These are phyloP conservation scores for Sitodiplosis mosellana DNA, from an alignment of 1,140 invertebrate genomes.

Conservation along the genomic window DNA sequence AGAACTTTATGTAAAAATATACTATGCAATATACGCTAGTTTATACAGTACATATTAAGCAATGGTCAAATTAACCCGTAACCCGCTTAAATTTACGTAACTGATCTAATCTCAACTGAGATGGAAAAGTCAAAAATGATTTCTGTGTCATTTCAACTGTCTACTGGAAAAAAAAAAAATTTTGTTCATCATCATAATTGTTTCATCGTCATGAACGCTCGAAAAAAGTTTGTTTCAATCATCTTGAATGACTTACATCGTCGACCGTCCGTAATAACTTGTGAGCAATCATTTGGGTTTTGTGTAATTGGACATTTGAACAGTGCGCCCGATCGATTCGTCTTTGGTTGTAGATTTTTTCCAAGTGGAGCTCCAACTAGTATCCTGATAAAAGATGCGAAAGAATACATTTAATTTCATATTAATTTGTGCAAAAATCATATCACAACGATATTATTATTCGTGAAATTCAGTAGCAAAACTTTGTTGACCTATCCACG, in stretches of 20 bases:
- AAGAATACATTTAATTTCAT: slow-evolving; percentile 5
- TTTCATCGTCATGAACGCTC: background rate
- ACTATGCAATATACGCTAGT: too few relatives aligned
- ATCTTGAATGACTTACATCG: slow-evolving; percentile 38
- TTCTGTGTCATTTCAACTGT: background rate
- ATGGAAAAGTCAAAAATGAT: background rate
- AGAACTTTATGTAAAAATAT: background rate
- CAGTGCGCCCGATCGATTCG: slow-evolving; percentile 69
- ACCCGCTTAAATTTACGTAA: background rate
- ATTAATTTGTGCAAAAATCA: background rate
- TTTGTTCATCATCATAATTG: background rate
- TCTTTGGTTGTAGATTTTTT: slow-evolving; percentile 65
- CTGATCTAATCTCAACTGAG: background rate
- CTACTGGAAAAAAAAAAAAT: background rate
- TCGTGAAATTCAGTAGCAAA: background rate
- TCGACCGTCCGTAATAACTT: slow-evolving; percentile 73
- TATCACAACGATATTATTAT: background rate
- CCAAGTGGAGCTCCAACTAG: slow-evolving; percentile 80
- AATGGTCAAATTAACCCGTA: background rate
- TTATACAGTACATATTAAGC: background rate
- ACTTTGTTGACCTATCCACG: background rate
- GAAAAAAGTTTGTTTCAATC: background rate
- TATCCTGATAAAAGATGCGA: slow-evolving; percentile 41
- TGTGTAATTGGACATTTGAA: slow-evolving; percentile 67
- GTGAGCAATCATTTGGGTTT: slow-evolving; percentile 46